These are phyloP conservation scores for Eristalis arbustorum DNA, from an alignment of 2,888 invertebrate genomes.

Conservation along the genomic window DNA sequence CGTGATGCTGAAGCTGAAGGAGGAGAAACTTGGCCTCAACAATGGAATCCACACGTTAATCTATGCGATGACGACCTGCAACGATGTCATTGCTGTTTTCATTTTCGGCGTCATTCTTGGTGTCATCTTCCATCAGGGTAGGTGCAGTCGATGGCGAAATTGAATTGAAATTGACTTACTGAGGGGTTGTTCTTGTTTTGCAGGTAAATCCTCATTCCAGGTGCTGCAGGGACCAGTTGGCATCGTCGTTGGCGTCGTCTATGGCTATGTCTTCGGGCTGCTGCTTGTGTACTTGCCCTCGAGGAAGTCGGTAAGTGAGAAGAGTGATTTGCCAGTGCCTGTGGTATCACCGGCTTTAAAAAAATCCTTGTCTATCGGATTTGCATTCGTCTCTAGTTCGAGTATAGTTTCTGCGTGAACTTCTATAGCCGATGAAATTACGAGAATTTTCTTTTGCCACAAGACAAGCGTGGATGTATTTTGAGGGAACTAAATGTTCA, in stretches of 20 bases:
- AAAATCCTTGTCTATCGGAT: too few relatives aligned
- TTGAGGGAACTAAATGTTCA: too few relatives aligned
- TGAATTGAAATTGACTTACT: neutral
- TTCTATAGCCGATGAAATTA: too few relatives aligned
- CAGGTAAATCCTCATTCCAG: constrained; percentile 81
- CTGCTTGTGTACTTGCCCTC: constrained; percentile 84
- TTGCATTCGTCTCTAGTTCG: too few relatives aligned
- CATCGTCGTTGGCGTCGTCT: constrained; percentile 83
- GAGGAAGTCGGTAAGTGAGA: constrained; percentile 77
- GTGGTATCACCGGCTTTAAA: too few relatives aligned
- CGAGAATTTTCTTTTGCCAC: too few relatives aligned
- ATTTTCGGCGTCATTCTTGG: constrained; percentile 86
- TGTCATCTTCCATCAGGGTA: constrained; percentile 84
- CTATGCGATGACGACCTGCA: constrained; percentile 83
- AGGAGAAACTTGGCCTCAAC: constrained; percentile 83
- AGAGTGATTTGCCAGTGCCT: too few relatives aligned
- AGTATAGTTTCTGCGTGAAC: too few relatives aligned
- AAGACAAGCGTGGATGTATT: too few relatives aligned
- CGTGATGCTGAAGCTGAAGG: constrained; percentile 84
- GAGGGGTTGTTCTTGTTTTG: constrained; percentile 42
- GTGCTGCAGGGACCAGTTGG: constrained; percentile 83
- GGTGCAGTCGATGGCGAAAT: constrained; percentile 50
- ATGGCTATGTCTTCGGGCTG: constrained; percentile 84
- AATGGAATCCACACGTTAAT: constrained; percentile 89
- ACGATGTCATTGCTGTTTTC: constrained; percentile 89